These are phyloP conservation scores for Mimachlamys varia DNA, from an alignment of 2,888 invertebrate genomes.

Conservation along the genomic window DNA sequence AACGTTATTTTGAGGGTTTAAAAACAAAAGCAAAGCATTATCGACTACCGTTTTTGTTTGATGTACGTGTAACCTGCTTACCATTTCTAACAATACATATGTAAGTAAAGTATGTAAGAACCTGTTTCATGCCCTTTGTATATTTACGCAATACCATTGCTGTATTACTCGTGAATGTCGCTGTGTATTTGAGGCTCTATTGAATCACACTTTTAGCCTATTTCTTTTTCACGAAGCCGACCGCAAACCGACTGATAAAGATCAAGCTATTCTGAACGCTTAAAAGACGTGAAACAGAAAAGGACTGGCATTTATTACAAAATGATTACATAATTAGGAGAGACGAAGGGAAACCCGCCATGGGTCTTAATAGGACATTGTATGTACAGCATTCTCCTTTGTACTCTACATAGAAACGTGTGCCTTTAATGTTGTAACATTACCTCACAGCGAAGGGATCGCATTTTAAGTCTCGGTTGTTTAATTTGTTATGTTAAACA, in stretches of 20 bases:
- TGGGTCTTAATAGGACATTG: not conserved
- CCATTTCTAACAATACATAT: no score
- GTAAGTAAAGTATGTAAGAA: no score
- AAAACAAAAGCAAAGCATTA: no score
- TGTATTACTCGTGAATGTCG: not conserved
- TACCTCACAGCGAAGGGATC: not conserved
- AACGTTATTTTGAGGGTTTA: no score
- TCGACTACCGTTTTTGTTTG: no score
- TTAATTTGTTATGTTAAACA: constrained; percentile 33
- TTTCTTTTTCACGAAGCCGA: not conserved
- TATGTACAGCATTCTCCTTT: not conserved
- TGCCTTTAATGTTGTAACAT: not conserved
- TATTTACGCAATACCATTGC: not conserved
- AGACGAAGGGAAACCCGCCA: not conserved
- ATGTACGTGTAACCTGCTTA: no score
- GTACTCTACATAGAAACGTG: not conserved
- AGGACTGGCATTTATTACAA: constrained; percentile 1
- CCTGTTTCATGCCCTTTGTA: not conserved
- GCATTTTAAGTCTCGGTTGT: not conserved
- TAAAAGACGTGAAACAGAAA: not conserved
- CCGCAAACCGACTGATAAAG: not conserved
- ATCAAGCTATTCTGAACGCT: not conserved
- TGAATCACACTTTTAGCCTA: not conserved
- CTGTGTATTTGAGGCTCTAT: not conserved
- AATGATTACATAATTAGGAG: constrained; percentile 8